These are phyloP conservation scores for Gopherus flavomarginatus DNA, from an alignment of 2,113 vertebrate species.

Conservation along the genomic window DNA sequence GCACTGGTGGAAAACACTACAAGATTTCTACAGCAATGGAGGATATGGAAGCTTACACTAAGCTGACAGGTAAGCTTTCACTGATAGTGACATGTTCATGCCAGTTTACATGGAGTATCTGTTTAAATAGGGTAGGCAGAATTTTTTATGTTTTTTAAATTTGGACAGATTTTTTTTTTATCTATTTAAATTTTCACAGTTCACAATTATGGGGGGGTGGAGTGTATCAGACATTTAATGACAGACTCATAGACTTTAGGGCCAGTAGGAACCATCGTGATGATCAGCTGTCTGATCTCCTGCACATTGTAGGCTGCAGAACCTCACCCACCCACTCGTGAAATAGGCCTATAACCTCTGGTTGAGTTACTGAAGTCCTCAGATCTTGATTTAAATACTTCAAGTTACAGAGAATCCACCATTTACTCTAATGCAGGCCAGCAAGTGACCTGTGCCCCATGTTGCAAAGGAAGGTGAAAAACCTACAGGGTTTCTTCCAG, in stretches of 20 bases:
- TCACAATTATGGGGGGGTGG: background rate
- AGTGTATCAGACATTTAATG: background rate
- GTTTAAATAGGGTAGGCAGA: background rate
- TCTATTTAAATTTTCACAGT: background rate
- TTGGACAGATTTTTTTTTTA: background rate
- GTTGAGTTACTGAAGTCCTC: background rate
- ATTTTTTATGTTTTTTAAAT: background rate
- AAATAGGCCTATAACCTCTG: background rate
- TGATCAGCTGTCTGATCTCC: background rate
- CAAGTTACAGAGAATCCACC: background rate
- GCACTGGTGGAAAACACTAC: constrained; percentile 77
- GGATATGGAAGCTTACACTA: constrained; percentile 95
- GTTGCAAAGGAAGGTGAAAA: background rate
- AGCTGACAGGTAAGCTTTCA: constrained; percentile 87
- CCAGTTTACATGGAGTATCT: background rate
- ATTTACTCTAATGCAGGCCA: background rate
- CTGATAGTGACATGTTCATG: background rate
- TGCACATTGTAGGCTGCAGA: background rate
- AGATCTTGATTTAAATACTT: background rate
- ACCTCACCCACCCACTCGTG: background rate
- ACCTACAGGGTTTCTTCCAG: background rate
- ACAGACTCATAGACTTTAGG: background rate
- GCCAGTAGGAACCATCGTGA: background rate
- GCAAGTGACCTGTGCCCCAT: background rate
- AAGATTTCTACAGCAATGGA: constrained; percentile 89